Percentiles rank a stretch among this genome's conserved stretches.
Evolutionary conservation across 2,888 invertebrate species (phyloP).

Genomic region (Tenthredo notha): DNA sequence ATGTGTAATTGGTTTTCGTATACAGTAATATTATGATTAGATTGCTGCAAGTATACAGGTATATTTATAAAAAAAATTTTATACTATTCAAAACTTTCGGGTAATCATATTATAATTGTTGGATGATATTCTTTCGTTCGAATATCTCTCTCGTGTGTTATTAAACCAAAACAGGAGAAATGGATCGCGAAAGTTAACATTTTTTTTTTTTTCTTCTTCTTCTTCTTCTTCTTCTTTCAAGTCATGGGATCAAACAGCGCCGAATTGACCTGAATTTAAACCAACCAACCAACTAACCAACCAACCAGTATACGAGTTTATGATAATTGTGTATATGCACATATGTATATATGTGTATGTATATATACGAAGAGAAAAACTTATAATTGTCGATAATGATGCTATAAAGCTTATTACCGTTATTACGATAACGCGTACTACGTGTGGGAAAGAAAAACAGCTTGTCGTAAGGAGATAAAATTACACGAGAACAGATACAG

Average conservation of each 20-base stretch:
- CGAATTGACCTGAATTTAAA: constrained; percentile 18
- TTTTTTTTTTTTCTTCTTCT: background rate
- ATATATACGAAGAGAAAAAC: constrained; percentile 4
- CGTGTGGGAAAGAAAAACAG: constrained; percentile 33
- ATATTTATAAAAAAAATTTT: background rate
- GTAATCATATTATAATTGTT: background rate
- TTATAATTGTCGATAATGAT: constrained; percentile 29
- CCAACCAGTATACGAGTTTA: background rate
- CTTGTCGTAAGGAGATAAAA: constrained; percentile 45
- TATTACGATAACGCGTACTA: constrained; percentile 32
- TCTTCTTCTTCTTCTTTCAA: background rate
- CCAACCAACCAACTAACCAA: constrained; percentile 15
- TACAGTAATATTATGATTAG: background rate
- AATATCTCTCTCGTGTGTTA: background rate
- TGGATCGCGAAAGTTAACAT: background rate
- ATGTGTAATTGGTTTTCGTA: background rate
- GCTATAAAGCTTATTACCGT: constrained; percentile 20
- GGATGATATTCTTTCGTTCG: background rate
- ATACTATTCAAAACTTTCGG: background rate
- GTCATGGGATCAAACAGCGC: background rate
- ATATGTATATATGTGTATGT: background rate
- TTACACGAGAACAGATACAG: constrained; percentile 45
- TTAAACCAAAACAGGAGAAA: background rate
- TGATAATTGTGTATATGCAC: background rate
- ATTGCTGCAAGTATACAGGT: background rate